Percentiles rank a stretch among this genome's conserved stretches.
Conservation (phyloP, 2,113 vertebrate species). For the Sinocyclocheilus anophthalmus region DNA sequence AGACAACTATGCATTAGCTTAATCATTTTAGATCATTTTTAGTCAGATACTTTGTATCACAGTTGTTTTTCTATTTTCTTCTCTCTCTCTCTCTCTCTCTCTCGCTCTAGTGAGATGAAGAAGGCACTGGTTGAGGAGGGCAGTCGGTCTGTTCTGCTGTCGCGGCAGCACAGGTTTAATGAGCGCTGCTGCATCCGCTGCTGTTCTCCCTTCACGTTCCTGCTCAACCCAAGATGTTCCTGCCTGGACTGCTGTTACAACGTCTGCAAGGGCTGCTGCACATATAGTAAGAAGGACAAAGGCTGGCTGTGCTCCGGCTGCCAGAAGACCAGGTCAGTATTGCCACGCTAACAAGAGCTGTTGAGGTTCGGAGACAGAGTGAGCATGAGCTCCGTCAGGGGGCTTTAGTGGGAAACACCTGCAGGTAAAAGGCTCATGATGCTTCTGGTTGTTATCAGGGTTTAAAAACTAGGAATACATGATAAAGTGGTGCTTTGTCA, state of each 20-base stretch:
- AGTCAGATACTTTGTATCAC: neutral
- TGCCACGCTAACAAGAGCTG: neutral
- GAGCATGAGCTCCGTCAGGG: neutral
- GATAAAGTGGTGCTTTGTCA: neutral
- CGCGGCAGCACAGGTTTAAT: conserved; percentile 87
- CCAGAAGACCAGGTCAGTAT: conserved; percentile 88
- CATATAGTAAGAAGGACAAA: conserved; percentile 84
- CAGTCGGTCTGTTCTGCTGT: conserved; percentile 88
- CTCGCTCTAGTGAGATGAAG: conserved; percentile 84
- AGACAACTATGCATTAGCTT: neutral
- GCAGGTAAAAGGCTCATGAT: neutral
- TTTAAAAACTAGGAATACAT: neutral
- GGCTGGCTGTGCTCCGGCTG: conserved; percentile 89
- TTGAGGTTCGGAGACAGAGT: neutral
- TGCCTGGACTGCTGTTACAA: conserved; percentile 90
- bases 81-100: neutral
- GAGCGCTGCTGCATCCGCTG: conserved; percentile 95
- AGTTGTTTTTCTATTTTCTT: neutral
- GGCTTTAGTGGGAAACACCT: conserved; percentile 10
- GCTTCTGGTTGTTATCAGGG: neutral
- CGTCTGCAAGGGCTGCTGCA: conserved; percentile 89
- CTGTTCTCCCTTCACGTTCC: conserved; percentile 90
- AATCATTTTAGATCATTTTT: neutral
- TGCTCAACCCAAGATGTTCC: conserved; percentile 86
- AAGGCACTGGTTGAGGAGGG: conserved; percentile 91